Percentiles rank a stretch among this genome's conserved stretches.
These are phyloP conservation scores for Myanophis thanlyinensis DNA, from an alignment of 2,113 vertebrate species.

Conservation along the genomic window DNA sequence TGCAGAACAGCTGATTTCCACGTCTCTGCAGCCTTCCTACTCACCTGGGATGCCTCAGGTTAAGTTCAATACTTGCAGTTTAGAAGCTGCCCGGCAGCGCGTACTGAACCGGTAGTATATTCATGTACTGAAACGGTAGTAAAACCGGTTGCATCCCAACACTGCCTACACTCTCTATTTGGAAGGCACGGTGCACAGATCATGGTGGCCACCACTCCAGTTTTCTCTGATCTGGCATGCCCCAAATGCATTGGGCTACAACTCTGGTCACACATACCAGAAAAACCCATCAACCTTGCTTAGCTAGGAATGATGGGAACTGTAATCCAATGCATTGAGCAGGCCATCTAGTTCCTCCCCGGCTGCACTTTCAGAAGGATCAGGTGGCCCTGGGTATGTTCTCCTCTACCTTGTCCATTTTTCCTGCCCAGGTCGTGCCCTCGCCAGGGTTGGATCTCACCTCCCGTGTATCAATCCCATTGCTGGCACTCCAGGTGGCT, in stretches of 20 bases:
- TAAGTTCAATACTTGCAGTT: no score
- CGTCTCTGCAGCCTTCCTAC: no score
- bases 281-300: background rate
- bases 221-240: background rate
- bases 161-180: background rate
- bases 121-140: no score
- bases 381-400: background rate
- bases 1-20: no score
- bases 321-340: background rate
- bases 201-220: background rate
- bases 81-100: no score
- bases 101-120: no score
- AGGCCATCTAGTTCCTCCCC: background rate
- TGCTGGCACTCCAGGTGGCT: constrained; percentile 70
- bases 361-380: background rate
- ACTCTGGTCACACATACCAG: background rate
- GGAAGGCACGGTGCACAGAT: background rate
- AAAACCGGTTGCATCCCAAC: no score
- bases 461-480: constrained; percentile 71
- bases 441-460: constrained; percentile 24
- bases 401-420: background rate
- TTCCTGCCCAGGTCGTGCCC: background rate
- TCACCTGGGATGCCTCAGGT: no score
- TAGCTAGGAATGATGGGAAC: background rate
- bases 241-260: background rate